These are phyloP conservation scores for Stomatorhinus walkeri DNA, from an alignment of 2,797 vertebrate genomes.

Conservation along the genomic window DNA sequence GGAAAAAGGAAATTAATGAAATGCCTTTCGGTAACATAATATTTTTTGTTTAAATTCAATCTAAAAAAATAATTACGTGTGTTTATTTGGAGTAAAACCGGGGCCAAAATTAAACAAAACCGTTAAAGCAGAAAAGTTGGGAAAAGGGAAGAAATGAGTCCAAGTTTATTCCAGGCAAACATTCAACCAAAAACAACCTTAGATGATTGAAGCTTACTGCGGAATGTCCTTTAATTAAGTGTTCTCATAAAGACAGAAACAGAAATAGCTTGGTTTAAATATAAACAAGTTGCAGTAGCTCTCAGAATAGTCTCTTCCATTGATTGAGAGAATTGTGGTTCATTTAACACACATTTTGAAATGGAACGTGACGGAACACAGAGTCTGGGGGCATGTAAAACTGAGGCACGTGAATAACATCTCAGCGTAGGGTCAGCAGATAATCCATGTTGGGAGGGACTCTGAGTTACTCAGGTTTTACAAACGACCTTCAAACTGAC, in stretches of 20 bases:
- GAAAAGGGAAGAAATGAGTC: not conserved
- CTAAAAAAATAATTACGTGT: not conserved
- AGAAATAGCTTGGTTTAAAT: constrained; percentile 5
- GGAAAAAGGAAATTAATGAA: constrained; percentile 34
- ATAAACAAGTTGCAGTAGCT: not conserved
- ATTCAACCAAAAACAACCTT: not conserved
- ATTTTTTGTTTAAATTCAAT: not conserved
- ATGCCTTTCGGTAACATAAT: constrained; percentile 25
- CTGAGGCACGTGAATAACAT: not conserved
- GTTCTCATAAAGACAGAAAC: not conserved
- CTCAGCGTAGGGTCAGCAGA: not conserved
- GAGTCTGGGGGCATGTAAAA: not conserved
- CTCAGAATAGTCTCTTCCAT: not conserved
- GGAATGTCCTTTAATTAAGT: constrained; percentile 1
- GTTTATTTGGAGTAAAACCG: not conserved
- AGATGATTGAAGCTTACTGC: not conserved
- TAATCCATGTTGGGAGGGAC: not conserved
- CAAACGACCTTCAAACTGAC: not conserved
- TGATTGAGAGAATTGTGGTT: not conserved
- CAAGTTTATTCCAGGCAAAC: not conserved
- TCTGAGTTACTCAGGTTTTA: not conserved
- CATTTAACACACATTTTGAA: not conserved
- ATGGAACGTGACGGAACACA: not conserved
- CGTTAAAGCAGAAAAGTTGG: not conserved
- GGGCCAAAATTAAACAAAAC: not conserved